Conservation (phyloP, 1,140 invertebrate species). For the Chironomus tepperi region DNA sequence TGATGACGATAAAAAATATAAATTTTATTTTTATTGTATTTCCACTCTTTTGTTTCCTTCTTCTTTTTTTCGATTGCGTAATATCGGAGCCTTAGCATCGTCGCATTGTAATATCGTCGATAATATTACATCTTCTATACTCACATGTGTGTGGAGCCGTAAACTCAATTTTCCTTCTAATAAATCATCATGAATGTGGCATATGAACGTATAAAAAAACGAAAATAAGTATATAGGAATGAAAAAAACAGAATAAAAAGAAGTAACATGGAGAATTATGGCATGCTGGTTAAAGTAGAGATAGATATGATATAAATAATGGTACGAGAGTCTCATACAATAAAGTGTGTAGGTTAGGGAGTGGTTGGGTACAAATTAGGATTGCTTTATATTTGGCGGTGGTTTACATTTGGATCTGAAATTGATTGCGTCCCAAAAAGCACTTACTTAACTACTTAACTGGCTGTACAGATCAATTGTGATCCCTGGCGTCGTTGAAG, state of each 20-base stretch:
- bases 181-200: slow-evolving; percentile 2
- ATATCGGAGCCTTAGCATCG: background rate
- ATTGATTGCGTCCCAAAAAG: too few species aligned
- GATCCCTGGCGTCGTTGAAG: too few species aligned
- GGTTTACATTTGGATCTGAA: too few species aligned
- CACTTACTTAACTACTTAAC: too few species aligned
- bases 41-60: background rate
- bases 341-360: too few species aligned
- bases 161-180: slow-evolving; percentile 7
- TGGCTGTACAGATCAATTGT: too few species aligned
- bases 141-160: background rate
- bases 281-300: too few species aligned
- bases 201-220: background rate
- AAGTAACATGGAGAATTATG: background rate
- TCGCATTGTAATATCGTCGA: background rate
- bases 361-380: too few species aligned
- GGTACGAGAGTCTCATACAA: too few species aligned
- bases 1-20: background rate
- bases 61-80: background rate
- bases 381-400: too few species aligned
- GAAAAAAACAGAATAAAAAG: background rate
- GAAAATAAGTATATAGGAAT: background rate
- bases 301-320: too few species aligned
- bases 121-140: background rate
- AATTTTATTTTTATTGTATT: background rate